These are phyloP conservation scores for Brachionichthys hirsutus DNA, from an alignment of 2,113 vertebrate genomes.

Conservation along the genomic window DNA sequence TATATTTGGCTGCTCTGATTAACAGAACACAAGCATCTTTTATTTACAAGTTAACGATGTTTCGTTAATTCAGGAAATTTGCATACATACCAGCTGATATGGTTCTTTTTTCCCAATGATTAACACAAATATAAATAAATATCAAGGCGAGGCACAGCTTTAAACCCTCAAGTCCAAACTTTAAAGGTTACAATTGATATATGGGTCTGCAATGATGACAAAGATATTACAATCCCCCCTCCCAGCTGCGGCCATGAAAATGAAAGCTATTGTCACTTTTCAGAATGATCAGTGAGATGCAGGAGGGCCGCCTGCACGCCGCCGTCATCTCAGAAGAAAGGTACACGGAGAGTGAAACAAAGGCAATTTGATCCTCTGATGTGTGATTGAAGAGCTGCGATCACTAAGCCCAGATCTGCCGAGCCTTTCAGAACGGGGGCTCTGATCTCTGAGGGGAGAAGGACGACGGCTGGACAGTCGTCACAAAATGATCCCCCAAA, in stretches of 20 bases:
- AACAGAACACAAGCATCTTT: no score
- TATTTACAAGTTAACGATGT: no score
- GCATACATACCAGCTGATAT: no score
- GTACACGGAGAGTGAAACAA: conserved; percentile 1
- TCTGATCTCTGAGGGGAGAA: conserved; percentile 42
- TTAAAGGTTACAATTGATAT: no score
- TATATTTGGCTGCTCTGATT: no score
- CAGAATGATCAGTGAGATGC: conserved; percentile 10
- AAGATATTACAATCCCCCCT: not conserved
- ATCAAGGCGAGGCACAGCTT: no score
- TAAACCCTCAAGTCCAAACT: no score
- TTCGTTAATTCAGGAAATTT: no score
- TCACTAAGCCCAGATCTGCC: conserved; percentile 39
- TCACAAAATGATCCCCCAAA: conserved; percentile 3
- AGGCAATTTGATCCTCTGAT: conserved; percentile 16
- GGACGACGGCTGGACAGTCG: conserved; percentile 24
- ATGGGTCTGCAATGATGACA: no score
- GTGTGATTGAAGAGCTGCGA: conserved; percentile 33
- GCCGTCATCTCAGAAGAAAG: not conserved
- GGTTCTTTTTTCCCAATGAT: not conserved
- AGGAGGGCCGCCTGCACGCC: not conserved
- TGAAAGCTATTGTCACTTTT: conserved; percentile 8
- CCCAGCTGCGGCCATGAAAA: conserved; percentile 6
- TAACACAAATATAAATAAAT: no score
- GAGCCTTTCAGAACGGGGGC: conserved; percentile 26